Base-by-base conservation (phyloP, 2,113 vertebrate genomes). In the Silurus meridionalis region DNA sequence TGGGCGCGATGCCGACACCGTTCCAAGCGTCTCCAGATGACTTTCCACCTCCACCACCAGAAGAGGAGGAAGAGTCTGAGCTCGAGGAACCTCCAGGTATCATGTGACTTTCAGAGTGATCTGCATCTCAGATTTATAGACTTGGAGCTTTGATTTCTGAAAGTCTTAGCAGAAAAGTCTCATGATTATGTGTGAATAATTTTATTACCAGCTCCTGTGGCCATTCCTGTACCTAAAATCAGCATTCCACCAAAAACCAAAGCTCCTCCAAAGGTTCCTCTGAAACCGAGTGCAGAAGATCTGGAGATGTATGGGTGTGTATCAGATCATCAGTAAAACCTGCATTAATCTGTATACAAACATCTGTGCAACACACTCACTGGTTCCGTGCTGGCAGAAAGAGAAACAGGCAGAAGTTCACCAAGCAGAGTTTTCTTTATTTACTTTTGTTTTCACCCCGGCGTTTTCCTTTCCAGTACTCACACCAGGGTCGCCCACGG, bases 271-370 rank as follows among this genome's bases (percentile, higher is more conserved):
- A 97, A 96, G 91, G 92, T 92, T 0, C 93, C 95, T 71, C 93
- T 97, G 25, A 96, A 94, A 72, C 97, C 98, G 2, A 97, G 94
- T 90, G 80, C 93, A 1, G 98, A 99, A 88, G 98, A 99, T 92
- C 95, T 95, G 93, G 97, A 97, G 63, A 95, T 97, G 52, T 99
- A 97, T 21, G 98, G 98, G 98, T 99, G 92, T 55, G 92, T 91
- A 53, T 0, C 21, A 21, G 48, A 57, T 17, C 53, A 57, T 28
- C 75, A 46, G 14, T 17, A 71, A 69, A 15, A 28, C 23, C 28
- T 4, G 53, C 13, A 17, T 78, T n/a, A 0, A 19, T 79, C n/a
- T 79, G 52, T 28, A 52, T 28, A 2, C 69, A 10, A 19, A 21
- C 46, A 48, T 15, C 2, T 17, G 9, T 21, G 7, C 7, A 19